Percentiles rank a stretch among this genome's conserved stretches.
Evolutionary conservation across 2,113 vertebrate genomes (phyloP).

Genomic region (Orientallactaga bullata): DNA sequence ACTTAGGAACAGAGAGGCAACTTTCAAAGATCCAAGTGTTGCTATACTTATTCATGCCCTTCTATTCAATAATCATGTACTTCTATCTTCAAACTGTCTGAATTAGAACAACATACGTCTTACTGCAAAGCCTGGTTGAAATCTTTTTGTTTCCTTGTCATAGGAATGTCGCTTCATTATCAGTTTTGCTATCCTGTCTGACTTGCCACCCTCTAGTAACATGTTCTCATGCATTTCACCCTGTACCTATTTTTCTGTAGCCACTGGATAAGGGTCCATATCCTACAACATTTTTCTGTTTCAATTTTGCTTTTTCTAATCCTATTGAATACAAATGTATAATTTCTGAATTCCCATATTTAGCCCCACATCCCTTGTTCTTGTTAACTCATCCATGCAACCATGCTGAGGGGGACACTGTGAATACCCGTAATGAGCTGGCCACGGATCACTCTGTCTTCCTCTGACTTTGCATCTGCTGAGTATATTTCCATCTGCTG

Average conservation of each 20-base stretch:
- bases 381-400: too few species aligned
- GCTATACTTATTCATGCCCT: too few species aligned
- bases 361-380: neutral
- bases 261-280: neutral
- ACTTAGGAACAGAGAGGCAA: neutral
- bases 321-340: neutral
- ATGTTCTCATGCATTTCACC: neutral
- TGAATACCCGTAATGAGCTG: neutral
- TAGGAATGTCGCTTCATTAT: neutral
- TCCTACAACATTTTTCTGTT: neutral
- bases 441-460: neutral
- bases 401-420: rapidly evolving
- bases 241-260: neutral
- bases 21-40: neutral
- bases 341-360: neutral
- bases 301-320: neutral
- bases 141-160: neutral
- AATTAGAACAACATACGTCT: neutral
- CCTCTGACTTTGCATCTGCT: too few species aligned
- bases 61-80: neutral
- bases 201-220: neutral
- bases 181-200: neutral
- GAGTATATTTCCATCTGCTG: neutral
- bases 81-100: neutral
- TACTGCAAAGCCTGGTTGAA: neutral